Evolutionary conservation across 1,140 invertebrate genomes (phyloP), one percentile per base, ranked within the genome.

Genomic region (Zaprionus gabonicus): DNA sequence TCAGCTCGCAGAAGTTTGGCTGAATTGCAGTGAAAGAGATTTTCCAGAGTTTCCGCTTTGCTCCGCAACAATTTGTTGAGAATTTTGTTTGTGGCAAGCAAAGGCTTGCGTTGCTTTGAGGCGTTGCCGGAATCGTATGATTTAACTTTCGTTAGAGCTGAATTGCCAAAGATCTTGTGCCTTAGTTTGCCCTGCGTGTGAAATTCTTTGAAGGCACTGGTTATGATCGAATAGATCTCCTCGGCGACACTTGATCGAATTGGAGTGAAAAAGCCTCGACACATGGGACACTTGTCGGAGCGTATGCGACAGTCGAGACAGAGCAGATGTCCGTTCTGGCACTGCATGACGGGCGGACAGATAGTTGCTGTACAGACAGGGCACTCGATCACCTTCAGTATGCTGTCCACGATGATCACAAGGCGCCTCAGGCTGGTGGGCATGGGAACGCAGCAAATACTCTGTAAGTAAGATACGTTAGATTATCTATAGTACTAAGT

Each of bases 251-350:
- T 66, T 0, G 86, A 85, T 9, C 81, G 81, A n/a, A 78, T 76
- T 15, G 82, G 82, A 31, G 84, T 91, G 46, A 90, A 93, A 58
- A 77, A 92, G 5, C 94, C 93, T 44, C 95, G 93, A 70, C 95
- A 96, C 6, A 96, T 93, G 0, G 95, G 95, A 87, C 95, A 96
- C 53, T 93, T 93, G 60, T 94, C 93, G 3, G 94, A 94, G 71
- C 94, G 94, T 6, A 94, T 86, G 57, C 95, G 93, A 79, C 95
- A 96, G 44, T 93, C 92, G 5, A 94, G 93, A 78, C 95, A 96
- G 4, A 96, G 92, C 17, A 96, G 93, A 71, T 96, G 95, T 9
- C 95, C 95, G 70, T 96, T 95, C 44, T 95, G 94, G 76, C 95
- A 96, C 82, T 96, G 95, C 51, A 94, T 94, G 0, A 94, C 94